Percentiles rank a stretch among this genome's conserved stretches.
Conservation (phyloP, 1,140 invertebrate genomes). For the Andricus grossulariae region DNA sequence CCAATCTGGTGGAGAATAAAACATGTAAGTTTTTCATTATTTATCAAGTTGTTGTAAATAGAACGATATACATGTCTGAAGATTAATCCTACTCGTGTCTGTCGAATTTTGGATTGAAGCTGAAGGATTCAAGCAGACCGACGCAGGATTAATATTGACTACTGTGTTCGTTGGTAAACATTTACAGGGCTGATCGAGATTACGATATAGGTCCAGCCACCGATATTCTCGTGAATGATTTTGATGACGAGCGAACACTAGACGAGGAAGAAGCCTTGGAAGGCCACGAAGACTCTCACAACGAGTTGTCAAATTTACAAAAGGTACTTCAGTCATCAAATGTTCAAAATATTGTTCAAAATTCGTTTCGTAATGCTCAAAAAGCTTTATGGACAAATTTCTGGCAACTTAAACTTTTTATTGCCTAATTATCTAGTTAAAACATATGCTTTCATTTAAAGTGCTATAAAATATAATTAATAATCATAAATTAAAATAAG, state of each 20-base stretch:
- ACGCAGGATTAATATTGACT: no score
- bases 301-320: constrained; percentile 91
- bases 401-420: no score
- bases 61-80: no score
- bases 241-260: constrained; percentile 95
- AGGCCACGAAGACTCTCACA: constrained; percentile 89
- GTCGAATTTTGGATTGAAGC: no score
- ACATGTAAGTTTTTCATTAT: constrained; percentile 11
- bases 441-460: no score
- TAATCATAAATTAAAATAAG: no score
- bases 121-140: no score
- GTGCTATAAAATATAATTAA: no score
- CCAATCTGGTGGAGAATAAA: constrained; percentile 1
- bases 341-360: not conserved
- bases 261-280: constrained; percentile 97
- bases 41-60: no score
- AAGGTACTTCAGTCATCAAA: constrained; percentile 77
- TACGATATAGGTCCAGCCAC: constrained; percentile 83
- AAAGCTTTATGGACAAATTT: no score
- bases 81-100: no score
- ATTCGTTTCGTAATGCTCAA: not conserved
- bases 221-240: constrained; percentile 97
- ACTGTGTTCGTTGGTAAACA: not conserved
- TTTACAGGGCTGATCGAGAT: constrained; percentile 71
- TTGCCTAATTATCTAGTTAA: no score